Evolutionary conservation across 1,140 invertebrate species (phyloP), one percentile per base, ranked within the genome.

Genomic region (Zaprionus ornatus): DNA sequence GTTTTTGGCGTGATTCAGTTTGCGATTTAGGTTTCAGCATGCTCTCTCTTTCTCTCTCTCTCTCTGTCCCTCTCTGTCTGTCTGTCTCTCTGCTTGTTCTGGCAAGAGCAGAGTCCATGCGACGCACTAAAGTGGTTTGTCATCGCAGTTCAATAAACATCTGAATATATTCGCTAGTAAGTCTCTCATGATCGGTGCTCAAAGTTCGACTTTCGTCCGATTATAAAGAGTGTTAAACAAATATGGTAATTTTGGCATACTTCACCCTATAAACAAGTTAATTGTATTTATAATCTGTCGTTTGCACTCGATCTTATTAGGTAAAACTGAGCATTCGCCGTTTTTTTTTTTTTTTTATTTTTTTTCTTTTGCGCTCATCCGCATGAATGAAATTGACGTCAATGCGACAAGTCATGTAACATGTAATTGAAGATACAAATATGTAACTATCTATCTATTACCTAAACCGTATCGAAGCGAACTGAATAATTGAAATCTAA

Each of bases 1-100:
- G n/a, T 69, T 77, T 84, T 80, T 72, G 72, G 72, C 37, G 59
- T 68, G 59, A 64, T 77, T 77, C 71, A 62, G 75, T 59, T 74
- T 63, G 35, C 63, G 65, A 82, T 67, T 75, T 64, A 79, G 80
- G 55, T 75, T 82, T 59, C 35, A 17, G 57, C 1, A 23, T 82
- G 60, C 64, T 45, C 42, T 67, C n/a, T 45, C 40, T 17, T 17
- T 45, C 6, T 40, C 15, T n/a, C 4, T n/a, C 1, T 42, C n/a
- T 42, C n/a, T 17, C 40, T 17, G 0, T 17, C n/a, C 17, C 7
- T 17, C 35, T 37, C 35, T 37, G 0, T 37, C 35, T 37, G 12
- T 15, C 4, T 15, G 12, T 35, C 32, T 37, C 35, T 37, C 35
- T 37, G 35, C 6, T n/a, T 17, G n/a, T 42, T 17, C 29, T 32